phyloP scores from a whole-genome alignment of 2,797 vertebrate genomes.

The Huso huso region DNA sequence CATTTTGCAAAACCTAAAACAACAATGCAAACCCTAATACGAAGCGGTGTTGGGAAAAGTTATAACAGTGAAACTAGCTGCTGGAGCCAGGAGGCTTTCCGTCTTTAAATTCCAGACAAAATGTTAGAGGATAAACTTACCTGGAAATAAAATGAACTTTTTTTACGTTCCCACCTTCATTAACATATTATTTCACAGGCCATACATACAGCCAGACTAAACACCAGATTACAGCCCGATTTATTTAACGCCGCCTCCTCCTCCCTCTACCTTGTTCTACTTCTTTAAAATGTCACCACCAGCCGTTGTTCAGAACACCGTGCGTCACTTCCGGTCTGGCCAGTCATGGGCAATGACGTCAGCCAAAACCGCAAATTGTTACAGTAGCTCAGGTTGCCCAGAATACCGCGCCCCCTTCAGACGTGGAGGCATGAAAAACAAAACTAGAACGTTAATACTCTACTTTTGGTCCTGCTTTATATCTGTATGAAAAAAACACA shows the following conservation, averaged over 20 bases:
- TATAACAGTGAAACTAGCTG: constrained; percentile 5
- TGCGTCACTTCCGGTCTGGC: constrained; percentile 49
- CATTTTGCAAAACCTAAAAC: constrained; percentile 16
- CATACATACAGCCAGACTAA: constrained; percentile 6
- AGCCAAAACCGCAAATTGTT: neutral
- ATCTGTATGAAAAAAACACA: neutral
- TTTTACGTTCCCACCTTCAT: constrained; percentile 39
- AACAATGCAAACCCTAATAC: constrained; percentile 1
- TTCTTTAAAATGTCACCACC: constrained; percentile 70
- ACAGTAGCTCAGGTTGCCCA: too few species aligned
- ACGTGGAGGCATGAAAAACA: neutral
- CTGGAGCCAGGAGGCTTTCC: constrained; percentile 18
- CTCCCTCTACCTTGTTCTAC: constrained; percentile 30
- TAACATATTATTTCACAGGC: constrained; percentile 40
- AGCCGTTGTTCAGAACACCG: constrained; percentile 42
- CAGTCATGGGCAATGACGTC: neutral
- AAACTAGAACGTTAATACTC: too few species aligned
- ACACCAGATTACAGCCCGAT: constrained; percentile 3
- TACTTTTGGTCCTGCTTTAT: neutral
- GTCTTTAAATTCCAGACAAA: neutral
- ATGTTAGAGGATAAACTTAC: constrained; percentile 44
- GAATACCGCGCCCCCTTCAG: constrained; percentile 12
- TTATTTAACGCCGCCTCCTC: constrained; percentile 27
- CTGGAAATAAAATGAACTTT: constrained; percentile 38
- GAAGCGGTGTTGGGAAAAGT: neutral